Percentiles rank a stretch among this genome's conserved stretches.
These are phyloP conservation scores for Agrilus biguttatus DNA, from an alignment of 2,888 invertebrate genomes.

Conservation along the genomic window DNA sequence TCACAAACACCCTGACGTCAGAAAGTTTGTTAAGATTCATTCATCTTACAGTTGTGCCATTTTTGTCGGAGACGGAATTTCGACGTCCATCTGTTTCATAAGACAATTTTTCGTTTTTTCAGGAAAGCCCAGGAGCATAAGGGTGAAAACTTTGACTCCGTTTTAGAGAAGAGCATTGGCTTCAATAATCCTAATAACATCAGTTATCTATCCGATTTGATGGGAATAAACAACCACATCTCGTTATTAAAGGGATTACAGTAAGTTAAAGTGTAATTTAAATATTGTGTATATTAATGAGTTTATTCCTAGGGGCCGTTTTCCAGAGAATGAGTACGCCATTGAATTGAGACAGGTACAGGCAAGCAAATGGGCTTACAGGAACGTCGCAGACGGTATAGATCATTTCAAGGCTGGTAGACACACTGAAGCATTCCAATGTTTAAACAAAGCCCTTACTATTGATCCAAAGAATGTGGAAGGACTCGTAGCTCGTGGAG, in stretches of 20 bases:
- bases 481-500: constrained; percentile 82
- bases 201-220: constrained; percentile 61
- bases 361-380: constrained; percentile 87
- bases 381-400: constrained; percentile 86
- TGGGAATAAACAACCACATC: constrained; percentile 57
- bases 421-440: constrained; percentile 89
- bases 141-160: constrained; percentile 64
- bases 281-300: not conserved
- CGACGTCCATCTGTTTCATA: too few relatives aligned
- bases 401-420: constrained; percentile 86
- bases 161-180: constrained; percentile 68
- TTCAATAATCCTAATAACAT: constrained; percentile 84
- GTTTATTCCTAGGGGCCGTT: constrained; percentile 44
- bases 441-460: constrained; percentile 81
- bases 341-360: constrained; percentile 75
- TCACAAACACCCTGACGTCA: too few relatives aligned
- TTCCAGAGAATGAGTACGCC: constrained; percentile 69
- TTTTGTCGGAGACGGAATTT: too few relatives aligned
- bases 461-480: constrained; percentile 88
- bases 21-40: too few relatives aligned
- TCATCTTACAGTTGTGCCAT: too few relatives aligned
- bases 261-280: constrained; percentile 31
- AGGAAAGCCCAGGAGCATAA: constrained; percentile 71
- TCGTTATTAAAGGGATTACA: constrained; percentile 56
- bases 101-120: constrained; percentile 24